Conservation (phyloP, 2,113 vertebrate species). For the Tor tambroides region DNA sequence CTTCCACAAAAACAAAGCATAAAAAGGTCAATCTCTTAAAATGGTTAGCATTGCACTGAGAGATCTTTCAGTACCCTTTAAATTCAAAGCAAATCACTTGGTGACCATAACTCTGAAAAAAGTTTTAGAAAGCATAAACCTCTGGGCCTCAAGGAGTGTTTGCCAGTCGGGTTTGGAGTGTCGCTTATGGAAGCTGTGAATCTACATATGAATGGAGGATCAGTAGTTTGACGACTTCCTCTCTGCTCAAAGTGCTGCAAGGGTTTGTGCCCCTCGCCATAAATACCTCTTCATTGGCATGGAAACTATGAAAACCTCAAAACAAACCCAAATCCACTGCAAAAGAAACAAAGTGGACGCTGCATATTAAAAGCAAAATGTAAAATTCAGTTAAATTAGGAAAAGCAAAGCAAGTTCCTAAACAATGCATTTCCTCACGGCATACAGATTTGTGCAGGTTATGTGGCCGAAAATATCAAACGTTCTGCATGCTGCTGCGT, state of each 20-base stretch:
- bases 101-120: conserved; percentile 69
- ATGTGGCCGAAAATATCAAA: conserved; percentile 42
- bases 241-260: conserved; percentile 46
- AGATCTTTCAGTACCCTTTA: conserved; percentile 82
- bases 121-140: conserved; percentile 45
- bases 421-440: conserved; percentile 10
- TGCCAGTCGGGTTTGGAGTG: conserved; percentile 26
- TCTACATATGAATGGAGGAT: conserved; percentile 19
- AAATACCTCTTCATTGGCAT: conserved; percentile 62
- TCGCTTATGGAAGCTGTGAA: neutral
- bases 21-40: conserved; percentile 75
- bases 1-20: conserved; percentile 60
- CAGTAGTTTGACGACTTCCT: conserved; percentile 6
- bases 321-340: conserved; percentile 45
- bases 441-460: conserved; percentile 56
- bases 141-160: conserved; percentile 41
- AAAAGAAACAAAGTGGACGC: conserved; percentile 52
- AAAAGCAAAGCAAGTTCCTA: neutral
- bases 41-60: conserved; percentile 74
- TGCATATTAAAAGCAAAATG: conserved; percentile 55
- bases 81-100: conserved; percentile 66
- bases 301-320: conserved; percentile 18
- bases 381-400: conserved; percentile 53
- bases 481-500: conserved; percentile 34
- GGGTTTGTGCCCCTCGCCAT: conserved; percentile 53